Percentiles rank a stretch among this genome's conserved stretches.
Conservation (phyloP, 30 jellyfish, hydroid and myxozoan species). For the Nemopilema nomurai region DNA sequence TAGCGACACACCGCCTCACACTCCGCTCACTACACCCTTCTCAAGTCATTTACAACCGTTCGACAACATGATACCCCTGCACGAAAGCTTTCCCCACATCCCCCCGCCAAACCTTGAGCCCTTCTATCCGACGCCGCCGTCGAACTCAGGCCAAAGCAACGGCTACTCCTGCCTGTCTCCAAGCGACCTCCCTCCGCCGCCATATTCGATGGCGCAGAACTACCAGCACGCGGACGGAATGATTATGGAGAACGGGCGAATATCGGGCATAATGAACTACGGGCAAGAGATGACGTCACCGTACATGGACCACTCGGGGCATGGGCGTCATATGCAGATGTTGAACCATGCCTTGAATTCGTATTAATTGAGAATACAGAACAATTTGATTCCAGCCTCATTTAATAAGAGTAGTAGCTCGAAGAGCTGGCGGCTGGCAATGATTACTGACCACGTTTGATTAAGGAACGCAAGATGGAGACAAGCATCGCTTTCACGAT, state of each 20-base stretch:
- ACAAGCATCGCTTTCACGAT: background rate
- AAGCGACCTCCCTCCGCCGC: constrained; percentile 73
- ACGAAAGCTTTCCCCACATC: constrained; percentile 40
- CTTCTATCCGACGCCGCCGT: constrained; percentile 71
- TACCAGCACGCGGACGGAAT: constrained; percentile 33
- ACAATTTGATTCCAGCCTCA: background rate
- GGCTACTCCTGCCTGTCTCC: constrained; percentile 36
- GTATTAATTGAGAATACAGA: constrained; percentile 22
- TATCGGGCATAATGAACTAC: constrained; percentile 39
- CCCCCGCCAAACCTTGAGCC: constrained; percentile 82
- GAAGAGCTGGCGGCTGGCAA: background rate
- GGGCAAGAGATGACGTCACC: constrained; percentile 53
- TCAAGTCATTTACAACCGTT: constrained; percentile 54
- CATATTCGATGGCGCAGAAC: constrained; percentile 45
- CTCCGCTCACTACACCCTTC: constrained; percentile 39
- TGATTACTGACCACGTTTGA: background rate
- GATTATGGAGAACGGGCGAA: constrained; percentile 42
- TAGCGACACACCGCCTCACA: constrained; percentile 54
- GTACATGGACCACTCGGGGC: constrained; percentile 60
- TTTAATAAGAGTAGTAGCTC: background rate
- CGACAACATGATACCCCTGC: constrained; percentile 47
- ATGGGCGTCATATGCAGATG: constrained; percentile 69
- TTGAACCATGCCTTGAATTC: constrained; percentile 78
- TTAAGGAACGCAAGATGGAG: background rate
- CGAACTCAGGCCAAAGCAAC: constrained; percentile 29